Percentiles rank a stretch among this genome's conserved stretches.
Conservation (phyloP, 2,113 vertebrate genomes). For the Leptobrachium leishanense region DNA sequence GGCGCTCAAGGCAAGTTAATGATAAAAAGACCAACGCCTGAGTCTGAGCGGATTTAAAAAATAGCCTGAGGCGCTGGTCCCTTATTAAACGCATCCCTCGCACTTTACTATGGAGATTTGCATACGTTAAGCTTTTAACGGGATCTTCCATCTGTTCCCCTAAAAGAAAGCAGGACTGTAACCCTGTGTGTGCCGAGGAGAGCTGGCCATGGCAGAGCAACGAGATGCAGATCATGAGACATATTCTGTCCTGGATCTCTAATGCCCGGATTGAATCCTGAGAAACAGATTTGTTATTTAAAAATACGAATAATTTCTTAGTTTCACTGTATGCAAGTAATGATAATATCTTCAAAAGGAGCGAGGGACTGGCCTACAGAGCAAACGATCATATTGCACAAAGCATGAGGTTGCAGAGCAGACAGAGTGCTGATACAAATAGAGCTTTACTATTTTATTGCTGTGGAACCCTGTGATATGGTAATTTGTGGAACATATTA, state of each 20-base stretch:
- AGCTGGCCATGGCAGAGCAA: not conserved
- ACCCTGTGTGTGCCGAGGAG: conserved; percentile 53
- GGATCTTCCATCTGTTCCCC: conserved; percentile 89
- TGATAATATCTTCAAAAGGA: too few species aligned
- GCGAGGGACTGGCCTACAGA: too few species aligned
- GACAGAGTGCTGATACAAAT: too few species aligned
- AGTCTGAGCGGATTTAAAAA: conserved; percentile 90
- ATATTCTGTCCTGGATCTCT: not conserved
- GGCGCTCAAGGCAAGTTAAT: conserved; percentile 93
- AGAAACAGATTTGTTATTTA: not conserved
- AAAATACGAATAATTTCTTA: not conserved
- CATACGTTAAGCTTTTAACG: conserved; percentile 82
- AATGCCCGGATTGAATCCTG: not conserved
- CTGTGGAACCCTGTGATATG: too few species aligned
- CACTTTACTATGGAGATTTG: conserved; percentile 90
- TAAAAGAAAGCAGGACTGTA: conserved; percentile 84
- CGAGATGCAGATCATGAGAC: not conserved
- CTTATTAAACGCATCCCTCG: conserved; percentile 93
- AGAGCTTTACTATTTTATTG: too few species aligned
- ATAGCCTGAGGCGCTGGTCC: conserved; percentile 87
- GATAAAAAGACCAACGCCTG: conserved; percentile 88
- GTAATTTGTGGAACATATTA: too few species aligned
- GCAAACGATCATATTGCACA: too few species aligned
- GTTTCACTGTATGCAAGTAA: too few species aligned
- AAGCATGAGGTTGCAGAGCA: too few species aligned